Evolutionary conservation across 1,140 invertebrate genomes (phyloP), one percentile per base, ranked within the genome.

Genomic region (Hyphantria cunea): DNA sequence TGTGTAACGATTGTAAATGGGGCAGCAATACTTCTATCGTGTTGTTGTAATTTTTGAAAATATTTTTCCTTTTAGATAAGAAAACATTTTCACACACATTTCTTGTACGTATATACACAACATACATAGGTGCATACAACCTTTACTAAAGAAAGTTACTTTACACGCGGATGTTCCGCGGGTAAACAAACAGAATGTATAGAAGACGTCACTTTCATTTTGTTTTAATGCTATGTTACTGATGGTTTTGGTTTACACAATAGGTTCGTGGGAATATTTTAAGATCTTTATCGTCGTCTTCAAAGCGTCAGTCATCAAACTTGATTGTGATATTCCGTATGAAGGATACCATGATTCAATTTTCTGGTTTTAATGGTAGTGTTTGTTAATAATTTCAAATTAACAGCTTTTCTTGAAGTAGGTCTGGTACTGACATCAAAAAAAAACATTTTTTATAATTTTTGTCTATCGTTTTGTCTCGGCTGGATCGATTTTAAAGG

Each of bases 141-240:
- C 17, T 25, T 3, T 55, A 51, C 50, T 53, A 0, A 44, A 39
- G 68, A 70, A 62, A 60, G 54, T 70, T 64, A 59, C 51, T 48
- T 37, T 45, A 55, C 31, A 51, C 17, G 66, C 70, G 66, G 66
- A 70, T 74, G 65, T 70, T 54, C 58, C 58, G 54, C 58, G 60
- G 61, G 60, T 66, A 67, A 68, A 74, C 66, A 62, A 64, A 61
- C 56, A 25, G 54, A 69, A 66, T 59, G 47, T 42, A 12, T 44
- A 58, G 53, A 64, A 63, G 59, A 65, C 63, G 56, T 66, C 63
- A 66, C 53, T 66, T 56, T 60, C 48, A 47, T 48, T 58, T 58
- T 60, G 60, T 48, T 58, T 60, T 49, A 60, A 49, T 55, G 52
- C 41, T 54, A 15, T 37, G 55, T 53, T 48, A 55, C 17, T 33